Evolutionary conservation across 92 coral and sea anemone species (phyloP).

Genomic region (Muricea muricata): DNA sequence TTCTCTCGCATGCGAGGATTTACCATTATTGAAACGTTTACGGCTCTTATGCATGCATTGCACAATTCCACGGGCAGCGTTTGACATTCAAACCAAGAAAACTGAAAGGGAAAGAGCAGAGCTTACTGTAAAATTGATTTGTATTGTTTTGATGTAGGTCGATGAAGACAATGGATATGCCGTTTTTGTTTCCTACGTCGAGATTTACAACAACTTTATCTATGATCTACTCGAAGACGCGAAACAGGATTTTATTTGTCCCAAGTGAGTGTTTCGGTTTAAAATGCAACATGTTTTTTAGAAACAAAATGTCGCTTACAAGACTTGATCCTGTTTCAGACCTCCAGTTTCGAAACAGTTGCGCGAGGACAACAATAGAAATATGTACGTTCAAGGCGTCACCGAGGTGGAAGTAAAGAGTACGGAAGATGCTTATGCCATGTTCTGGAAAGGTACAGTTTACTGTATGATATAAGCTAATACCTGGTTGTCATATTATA

Average conservation of each 20-base stretch:
- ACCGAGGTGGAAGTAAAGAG: slow-evolving; percentile 95
- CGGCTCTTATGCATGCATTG: too few species aligned
- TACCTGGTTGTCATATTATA: too few species aligned
- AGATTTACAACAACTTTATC: slow-evolving; percentile 93
- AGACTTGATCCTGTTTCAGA: slow-evolving; percentile 47
- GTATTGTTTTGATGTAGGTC: slow-evolving; percentile 72
- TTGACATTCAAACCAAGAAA: too few species aligned
- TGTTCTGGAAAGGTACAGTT: slow-evolving; percentile 89
- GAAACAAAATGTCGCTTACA: background rate
- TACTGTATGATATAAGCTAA: background rate
- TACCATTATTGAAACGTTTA: too few species aligned
- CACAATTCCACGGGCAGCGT: too few species aligned
- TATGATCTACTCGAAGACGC: slow-evolving; percentile 94
- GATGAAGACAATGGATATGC: slow-evolving; percentile 97
- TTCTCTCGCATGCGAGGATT: too few species aligned
- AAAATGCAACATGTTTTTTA: too few species aligned
- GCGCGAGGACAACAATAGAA: slow-evolving; percentile 81
- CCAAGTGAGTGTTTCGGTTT: slow-evolving; percentile 72
- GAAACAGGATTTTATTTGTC: slow-evolving; percentile 92
- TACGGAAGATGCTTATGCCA: slow-evolving; percentile 89
- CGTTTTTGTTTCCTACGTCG: slow-evolving; percentile 94
- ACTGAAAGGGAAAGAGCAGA: too few species aligned
- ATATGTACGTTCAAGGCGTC: slow-evolving; percentile 94
- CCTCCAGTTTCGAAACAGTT: slow-evolving; percentile 91
- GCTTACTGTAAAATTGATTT: too few species aligned